Evolutionary conservation across 92 coral and sea anemone genomes (phyloP).

Genomic region (Paramuricea clavata): DNA sequence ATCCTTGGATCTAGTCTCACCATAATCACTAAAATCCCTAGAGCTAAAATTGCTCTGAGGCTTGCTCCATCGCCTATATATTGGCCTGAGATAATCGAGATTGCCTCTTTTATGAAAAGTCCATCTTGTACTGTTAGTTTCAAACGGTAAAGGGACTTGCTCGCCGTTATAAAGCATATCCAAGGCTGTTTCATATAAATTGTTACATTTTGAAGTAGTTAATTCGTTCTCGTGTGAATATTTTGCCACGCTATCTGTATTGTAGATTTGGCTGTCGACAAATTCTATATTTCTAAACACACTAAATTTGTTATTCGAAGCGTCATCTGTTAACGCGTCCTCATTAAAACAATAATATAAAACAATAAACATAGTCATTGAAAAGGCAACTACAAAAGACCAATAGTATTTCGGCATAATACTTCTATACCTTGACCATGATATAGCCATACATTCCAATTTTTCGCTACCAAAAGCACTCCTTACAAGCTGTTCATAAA

Average conservation of each 20-base stretch:
- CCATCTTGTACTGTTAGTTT: conserved; percentile 17
- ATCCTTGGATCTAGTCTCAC: not conserved
- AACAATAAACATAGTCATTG: conserved; percentile 5
- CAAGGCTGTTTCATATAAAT: conserved; percentile 32
- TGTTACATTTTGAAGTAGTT: not conserved
- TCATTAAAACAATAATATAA: conserved; percentile 27
- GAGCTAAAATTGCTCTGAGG: not conserved
- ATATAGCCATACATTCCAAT: not conserved
- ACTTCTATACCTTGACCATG: not conserved
- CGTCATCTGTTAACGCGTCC: not conserved
- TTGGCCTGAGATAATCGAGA: not conserved
- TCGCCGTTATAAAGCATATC: conserved; percentile 33
- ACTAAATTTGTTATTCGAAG: not conserved
- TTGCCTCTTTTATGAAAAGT: conserved; percentile 3
- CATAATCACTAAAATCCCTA: not conserved
- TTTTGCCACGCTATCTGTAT: not conserved
- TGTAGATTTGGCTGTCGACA: not conserved
- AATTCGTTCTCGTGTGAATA: not conserved
- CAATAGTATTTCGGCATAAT: not conserved
- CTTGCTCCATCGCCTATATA: not conserved
- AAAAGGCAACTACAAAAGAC: not conserved
- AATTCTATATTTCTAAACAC: not conserved
- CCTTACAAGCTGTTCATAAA: not conserved
- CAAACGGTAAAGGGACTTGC: conserved; percentile 5
- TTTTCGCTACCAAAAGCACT: not conserved